Conservation (phyloP, 2,888 invertebrate species). For the Aphodius granarius region DNA sequence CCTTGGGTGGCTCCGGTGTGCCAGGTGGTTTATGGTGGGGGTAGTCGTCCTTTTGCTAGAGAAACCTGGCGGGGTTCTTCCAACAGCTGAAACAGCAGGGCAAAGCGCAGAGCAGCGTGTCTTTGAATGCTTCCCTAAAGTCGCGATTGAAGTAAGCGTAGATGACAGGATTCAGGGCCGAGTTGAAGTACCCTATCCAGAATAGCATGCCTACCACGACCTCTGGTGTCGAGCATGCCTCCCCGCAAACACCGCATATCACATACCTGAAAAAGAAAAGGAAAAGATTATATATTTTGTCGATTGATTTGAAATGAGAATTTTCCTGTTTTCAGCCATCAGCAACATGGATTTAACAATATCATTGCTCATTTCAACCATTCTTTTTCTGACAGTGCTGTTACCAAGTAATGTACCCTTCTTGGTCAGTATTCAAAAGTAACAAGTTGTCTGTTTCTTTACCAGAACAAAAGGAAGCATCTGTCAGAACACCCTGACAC, state of each 20-base stretch:
- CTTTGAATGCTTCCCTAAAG: conserved; percentile 94
- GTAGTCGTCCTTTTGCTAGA: conserved; percentile 50
- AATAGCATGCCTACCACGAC: conserved; percentile 71
- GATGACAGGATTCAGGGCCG: conserved; percentile 91
- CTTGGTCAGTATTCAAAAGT: too few relatives aligned
- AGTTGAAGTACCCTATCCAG: conserved; percentile 98
- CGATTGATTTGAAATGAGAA: too few relatives aligned
- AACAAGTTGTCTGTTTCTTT: too few relatives aligned
- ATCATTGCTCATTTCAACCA: too few relatives aligned
- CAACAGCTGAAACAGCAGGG: conserved; percentile 80
- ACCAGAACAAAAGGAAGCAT: too few relatives aligned
- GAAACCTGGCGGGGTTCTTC: conserved; percentile 64
- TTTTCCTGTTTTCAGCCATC: too few relatives aligned
- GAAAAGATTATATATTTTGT: neutral
- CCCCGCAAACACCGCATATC: conserved; percentile 77
- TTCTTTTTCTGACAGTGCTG: too few relatives aligned
- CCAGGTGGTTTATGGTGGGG: neutral
- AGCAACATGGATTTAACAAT: too few relatives aligned
- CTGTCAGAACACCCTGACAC: too few relatives aligned
- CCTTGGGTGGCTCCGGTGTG: conserved; percentile 37
- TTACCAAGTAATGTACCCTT: too few relatives aligned
- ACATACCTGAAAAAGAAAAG: conserved; percentile 69
- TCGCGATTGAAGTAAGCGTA: conserved; percentile 96
- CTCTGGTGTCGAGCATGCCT: conserved; percentile 64
- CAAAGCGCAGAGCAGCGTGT: conserved; percentile 82